Conservation (phyloP, 35 echinoderm and acorn worm genomes). For the Antedon bifida region DNA sequence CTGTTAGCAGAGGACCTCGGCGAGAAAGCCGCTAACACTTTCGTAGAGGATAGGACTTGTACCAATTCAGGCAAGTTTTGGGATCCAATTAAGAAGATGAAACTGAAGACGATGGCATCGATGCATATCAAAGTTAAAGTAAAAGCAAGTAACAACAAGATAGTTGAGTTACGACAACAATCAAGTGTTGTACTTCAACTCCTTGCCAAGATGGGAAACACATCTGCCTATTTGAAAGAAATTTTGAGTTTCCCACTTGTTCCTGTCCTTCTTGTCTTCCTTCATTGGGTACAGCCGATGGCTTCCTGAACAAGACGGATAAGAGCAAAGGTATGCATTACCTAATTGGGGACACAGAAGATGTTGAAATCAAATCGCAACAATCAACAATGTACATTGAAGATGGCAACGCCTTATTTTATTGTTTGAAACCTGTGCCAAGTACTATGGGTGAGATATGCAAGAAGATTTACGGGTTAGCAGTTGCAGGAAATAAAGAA, state of each 20-base stretch:
- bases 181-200: neutral
- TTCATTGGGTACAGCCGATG: no score
- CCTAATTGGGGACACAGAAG: neutral
- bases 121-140: neutral
- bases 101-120: neutral
- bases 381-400: no score
- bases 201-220: neutral
- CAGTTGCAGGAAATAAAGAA: neutral
- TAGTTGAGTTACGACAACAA: neutral
- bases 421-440: neutral
- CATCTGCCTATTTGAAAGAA: neutral
- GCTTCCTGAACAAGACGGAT: no score
- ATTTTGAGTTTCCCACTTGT: neutral
- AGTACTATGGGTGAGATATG: neutral
- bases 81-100: neutral
- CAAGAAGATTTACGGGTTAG: neutral
- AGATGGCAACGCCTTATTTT: no score
- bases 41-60: neutral
- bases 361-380: neutral
- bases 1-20: neutral
- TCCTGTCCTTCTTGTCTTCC: no score
- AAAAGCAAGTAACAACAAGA: neutral
- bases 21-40: neutral
- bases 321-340: no score
- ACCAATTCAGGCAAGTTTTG: neutral